phyloP scores from a whole-genome alignment of 2,797 vertebrate species.

The Loriculus beryllinus region DNA sequence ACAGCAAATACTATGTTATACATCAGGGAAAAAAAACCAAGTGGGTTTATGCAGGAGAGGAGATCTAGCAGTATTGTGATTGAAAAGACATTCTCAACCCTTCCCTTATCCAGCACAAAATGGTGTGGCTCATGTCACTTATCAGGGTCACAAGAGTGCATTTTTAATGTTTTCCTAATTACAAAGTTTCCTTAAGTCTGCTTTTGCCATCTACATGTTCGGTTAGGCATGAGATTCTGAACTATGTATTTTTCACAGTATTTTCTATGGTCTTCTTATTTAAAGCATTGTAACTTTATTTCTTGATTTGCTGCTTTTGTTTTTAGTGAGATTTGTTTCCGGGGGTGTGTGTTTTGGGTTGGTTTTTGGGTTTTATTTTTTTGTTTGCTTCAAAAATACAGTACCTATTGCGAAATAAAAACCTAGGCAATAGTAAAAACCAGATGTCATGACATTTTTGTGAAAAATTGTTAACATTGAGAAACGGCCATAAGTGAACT shows the following conservation, averaged over 20 bases:
- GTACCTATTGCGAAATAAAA: background rate
- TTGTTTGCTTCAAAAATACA: background rate
- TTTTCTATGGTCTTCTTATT: background rate
- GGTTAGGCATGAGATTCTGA: background rate
- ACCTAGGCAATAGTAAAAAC: background rate
- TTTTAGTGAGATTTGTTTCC: background rate
- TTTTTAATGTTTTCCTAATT: background rate
- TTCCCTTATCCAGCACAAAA: background rate
- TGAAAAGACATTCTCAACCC: background rate
- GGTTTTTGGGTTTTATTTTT: background rate
- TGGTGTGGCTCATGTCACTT: background rate
- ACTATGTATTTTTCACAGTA: background rate
- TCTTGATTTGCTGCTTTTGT: background rate
- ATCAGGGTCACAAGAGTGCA: background rate
- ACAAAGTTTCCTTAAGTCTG: background rate
- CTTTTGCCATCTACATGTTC: background rate
- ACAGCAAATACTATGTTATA: background rate
- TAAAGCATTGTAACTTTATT: background rate
- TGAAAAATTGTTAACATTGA: background rate
- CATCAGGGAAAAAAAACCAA: background rate
- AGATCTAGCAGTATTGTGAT: background rate
- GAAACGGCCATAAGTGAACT: background rate
- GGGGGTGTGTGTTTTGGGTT: rapidly evolving
- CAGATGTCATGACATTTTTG: background rate
- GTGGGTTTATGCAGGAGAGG: background rate